phyloP scores from a whole-genome alignment of 2,888 invertebrate genomes.

The Terebella lapidaria region DNA sequence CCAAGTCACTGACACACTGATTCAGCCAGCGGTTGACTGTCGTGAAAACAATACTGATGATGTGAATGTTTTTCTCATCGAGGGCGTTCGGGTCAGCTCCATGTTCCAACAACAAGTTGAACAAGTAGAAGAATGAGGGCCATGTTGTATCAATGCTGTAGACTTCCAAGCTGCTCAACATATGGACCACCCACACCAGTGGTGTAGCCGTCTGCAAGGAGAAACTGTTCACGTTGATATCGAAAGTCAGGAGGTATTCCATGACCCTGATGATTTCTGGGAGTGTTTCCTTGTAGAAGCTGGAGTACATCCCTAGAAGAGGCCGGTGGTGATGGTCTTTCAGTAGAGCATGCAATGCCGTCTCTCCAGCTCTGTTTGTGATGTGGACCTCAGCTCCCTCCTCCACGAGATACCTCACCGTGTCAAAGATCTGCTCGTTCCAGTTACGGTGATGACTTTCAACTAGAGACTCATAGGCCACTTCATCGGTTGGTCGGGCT shows the following conservation, averaged over 20 bases:
- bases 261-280: constrained; percentile 10
- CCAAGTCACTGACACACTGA: constrained; percentile 2
- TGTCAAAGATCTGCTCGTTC: constrained; percentile 6
- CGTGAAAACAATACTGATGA: constrained; percentile 6
- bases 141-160: constrained; percentile 6
- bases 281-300: not conserved
- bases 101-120: constrained; percentile 6
- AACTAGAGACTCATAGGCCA: not conserved
- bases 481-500: not conserved
- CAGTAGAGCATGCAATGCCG: constrained; percentile 6
- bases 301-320: not conserved
- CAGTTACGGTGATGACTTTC: not conserved
- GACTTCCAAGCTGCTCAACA: constrained; percentile 7
- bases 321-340: constrained; percentile 1
- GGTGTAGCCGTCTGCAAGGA: constrained; percentile 2
- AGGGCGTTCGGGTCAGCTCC: constrained; percentile 13
- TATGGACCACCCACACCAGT: constrained; percentile 4
- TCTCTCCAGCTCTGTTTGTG: constrained; percentile 7
- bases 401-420: constrained; percentile 1
- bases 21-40: constrained; percentile 10
- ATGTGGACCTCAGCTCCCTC: constrained; percentile 5
- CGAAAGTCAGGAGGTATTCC: constrained; percentile 7
- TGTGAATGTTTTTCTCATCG: constrained; percentile 11
- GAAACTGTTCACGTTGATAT: constrained; percentile 1
- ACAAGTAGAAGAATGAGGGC: constrained; percentile 5